Evolutionary conservation across 2,797 vertebrate genomes (phyloP), one percentile per base, ranked within the genome.

Genomic region (Acomys russatus): DNA sequence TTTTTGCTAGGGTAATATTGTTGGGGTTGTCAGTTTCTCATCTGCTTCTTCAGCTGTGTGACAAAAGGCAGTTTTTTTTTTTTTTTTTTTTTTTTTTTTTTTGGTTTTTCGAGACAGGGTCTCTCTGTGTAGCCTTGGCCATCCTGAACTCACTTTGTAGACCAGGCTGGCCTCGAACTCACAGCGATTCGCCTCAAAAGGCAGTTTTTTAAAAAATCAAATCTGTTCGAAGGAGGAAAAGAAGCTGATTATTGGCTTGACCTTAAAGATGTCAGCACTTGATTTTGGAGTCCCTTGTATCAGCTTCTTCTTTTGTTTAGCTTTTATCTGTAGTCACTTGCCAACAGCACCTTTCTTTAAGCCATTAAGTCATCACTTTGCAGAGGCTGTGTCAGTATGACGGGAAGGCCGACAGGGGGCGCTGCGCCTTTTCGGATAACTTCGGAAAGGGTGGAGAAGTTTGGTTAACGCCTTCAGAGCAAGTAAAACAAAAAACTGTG

Each of bases 381-480:
- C 74, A 2, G 30, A 80, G 78, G 51, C 80, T 11, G 3, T 11
- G 17, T 18, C 94, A 88, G 44, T 97, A n/a, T 6, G 87, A 64
- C 9, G 15, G 12, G 30, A 86, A 49, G 80, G 30, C 94, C 98
- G 22, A 94, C 80, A 98, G 98, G 98, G 98, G 98, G 98, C 97
- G 88, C 95, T 97, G 70, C 2, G 80, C 92, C 84, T 86, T 95
- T 96, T 97, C 68, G 2, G 91, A 98, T 98, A 64, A 90, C 35
- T 64, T 88, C 6, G 0, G 44, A 33, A 9, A 68, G 0, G 0
- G 0, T 0, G 1, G 88, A 22, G 9, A 66, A n/a, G 56, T 2
- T 33, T 68, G 79, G 51, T 96, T 73, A 92, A 83, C 63, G 51
- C 3, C 59, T 96, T 92, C 90, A 95, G 88, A 49, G 61, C 88